Evolutionary conservation across 2,888 invertebrate genomes (phyloP).

Genomic region (Cosmia pyralina): DNA sequence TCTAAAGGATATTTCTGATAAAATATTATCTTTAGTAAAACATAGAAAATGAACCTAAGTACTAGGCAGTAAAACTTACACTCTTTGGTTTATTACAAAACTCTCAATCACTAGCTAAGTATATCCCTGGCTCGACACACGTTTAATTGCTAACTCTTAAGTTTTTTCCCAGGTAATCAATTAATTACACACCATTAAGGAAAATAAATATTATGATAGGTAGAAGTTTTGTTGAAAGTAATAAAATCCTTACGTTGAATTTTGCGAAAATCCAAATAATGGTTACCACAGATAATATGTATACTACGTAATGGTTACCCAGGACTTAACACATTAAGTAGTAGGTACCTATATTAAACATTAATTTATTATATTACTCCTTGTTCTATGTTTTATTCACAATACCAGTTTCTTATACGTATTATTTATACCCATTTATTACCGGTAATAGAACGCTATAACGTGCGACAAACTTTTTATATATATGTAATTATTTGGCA

Average conservation of each 20-base stretch:
- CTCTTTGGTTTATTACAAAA: not conserved
- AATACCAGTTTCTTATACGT: not conserved
- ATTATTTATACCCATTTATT: conserved; percentile 1
- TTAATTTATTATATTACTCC: not conserved
- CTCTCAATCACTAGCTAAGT: not conserved
- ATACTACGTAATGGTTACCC: not conserved
- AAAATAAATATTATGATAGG: no score
- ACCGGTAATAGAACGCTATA: not conserved
- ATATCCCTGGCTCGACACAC: not conserved
- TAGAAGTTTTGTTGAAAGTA: not conserved
- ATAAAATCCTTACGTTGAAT: not conserved
- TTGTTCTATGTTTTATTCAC: conserved; percentile 2
- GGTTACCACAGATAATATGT: no score
- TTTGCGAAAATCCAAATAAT: conserved; percentile 5
- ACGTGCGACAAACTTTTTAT: not conserved
- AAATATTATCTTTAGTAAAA: not conserved
- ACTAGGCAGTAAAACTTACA: not conserved
- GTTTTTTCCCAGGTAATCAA: conserved; percentile 3
- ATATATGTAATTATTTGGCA: not conserved
- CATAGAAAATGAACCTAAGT: not conserved
- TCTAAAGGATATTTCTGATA: not conserved
- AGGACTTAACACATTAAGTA: not conserved
- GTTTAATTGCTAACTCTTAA: not conserved
- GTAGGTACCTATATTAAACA: not conserved
- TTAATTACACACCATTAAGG: not conserved